Conservation (phyloP, 1,140 invertebrate species). For the Drosophila triauraria region DNA sequence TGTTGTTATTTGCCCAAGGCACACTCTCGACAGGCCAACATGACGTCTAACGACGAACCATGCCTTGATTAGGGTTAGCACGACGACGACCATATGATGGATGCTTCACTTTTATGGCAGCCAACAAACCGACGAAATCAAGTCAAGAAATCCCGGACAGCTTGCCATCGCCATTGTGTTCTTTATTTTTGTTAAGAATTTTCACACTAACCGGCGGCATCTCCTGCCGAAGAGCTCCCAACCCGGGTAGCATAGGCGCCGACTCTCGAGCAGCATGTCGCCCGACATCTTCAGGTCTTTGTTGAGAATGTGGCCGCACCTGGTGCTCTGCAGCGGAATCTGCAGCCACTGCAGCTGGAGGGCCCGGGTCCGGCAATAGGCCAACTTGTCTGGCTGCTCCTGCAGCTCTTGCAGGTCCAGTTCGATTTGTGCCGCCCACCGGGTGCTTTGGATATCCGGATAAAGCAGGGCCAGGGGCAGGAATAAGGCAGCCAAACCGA, state of each 20-base stretch:
- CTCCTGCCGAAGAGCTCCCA: conserved; percentile 42
- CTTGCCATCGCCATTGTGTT: conserved; percentile 26
- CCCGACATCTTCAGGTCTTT: conserved; percentile 38
- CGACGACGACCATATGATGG: conserved; percentile 48
- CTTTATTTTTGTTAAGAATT: conserved; percentile 16
- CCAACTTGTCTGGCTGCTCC: conserved; percentile 40
- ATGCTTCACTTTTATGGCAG: conserved; percentile 50
- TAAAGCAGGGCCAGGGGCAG: conserved; percentile 16
- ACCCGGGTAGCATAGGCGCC: conserved; percentile 41
- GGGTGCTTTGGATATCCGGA: neutral
- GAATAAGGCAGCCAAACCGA: conserved; percentile 11
- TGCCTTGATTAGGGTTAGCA: conserved; percentile 66
- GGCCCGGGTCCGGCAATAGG: conserved; percentile 44
- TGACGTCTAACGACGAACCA: conserved; percentile 23
- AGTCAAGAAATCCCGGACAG: conserved; percentile 27
- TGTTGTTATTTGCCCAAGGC: conserved; percentile 32
- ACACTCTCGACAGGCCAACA: conserved; percentile 23
- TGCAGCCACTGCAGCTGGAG: conserved; percentile 30
- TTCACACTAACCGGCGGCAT: conserved; percentile 50
- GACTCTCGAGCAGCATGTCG: conserved; percentile 51
- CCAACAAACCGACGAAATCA: conserved; percentile 3
- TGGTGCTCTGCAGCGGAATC: neutral
- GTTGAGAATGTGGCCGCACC: conserved; percentile 36
- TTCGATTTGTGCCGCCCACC: conserved; percentile 25
- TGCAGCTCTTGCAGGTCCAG: conserved; percentile 37